Conservation (phyloP, 2,797 vertebrate genomes). For the Lagodon rhomboides region DNA sequence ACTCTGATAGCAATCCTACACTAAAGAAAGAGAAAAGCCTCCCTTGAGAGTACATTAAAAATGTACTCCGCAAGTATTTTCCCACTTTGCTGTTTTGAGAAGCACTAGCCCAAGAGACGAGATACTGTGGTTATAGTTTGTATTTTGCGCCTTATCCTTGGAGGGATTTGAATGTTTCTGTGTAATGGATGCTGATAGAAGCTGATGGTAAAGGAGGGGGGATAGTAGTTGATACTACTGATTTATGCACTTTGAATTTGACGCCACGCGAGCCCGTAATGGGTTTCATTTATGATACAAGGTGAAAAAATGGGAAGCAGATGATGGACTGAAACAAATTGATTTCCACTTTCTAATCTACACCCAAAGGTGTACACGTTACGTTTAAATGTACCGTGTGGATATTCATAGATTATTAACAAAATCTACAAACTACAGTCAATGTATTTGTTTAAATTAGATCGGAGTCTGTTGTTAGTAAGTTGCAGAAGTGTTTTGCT, state of each 20-base stretch:
- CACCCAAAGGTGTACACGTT: slow-evolving; percentile 37
- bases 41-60: slow-evolving; percentile 14
- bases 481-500: slow-evolving; percentile 21
- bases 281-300: slow-evolving; percentile 29
- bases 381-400: slow-evolving; percentile 20
- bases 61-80: slow-evolving; percentile 9
- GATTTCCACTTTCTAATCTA: slow-evolving; percentile 2
- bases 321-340: slow-evolving; percentile 9
- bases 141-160: slow-evolving; percentile 70
- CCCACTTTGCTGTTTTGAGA: slow-evolving; percentile 40
- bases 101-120: slow-evolving; percentile 57
- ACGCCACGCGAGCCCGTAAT: slow-evolving; percentile 45
- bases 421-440: slow-evolving; percentile 8
- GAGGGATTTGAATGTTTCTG: slow-evolving; percentile 69
- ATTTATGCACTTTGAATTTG: slow-evolving; percentile 82
- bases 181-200: slow-evolving; percentile 41
- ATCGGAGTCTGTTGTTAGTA: slow-evolving; percentile 21
- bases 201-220: slow-evolving; percentile 51
- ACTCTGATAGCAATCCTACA: slow-evolving; percentile 26
- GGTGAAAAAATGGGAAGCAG: slow-evolving; percentile 25
- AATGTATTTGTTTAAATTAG: slow-evolving; percentile 15
- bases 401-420: slow-evolving; percentile 23
- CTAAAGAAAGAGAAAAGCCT: slow-evolving; percentile 17
- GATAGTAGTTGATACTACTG: slow-evolving; percentile 76
- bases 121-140: slow-evolving; percentile 56